Evolutionary conservation across 2,888 invertebrate genomes (phyloP).

Genomic region (Unio pictorum): DNA sequence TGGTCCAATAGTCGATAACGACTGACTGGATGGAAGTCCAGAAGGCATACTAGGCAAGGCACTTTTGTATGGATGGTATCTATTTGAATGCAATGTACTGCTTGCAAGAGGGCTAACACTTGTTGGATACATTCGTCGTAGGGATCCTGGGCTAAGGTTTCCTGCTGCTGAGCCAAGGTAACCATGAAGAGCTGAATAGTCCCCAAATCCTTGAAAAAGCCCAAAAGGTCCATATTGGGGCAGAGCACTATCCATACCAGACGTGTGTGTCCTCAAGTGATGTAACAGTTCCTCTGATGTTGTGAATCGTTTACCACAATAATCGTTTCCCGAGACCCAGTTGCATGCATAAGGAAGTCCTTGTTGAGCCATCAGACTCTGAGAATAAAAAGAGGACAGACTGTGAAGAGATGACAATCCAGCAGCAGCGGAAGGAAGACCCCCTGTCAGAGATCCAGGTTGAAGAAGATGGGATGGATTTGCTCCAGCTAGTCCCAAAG

Average conservation of each 20-base stretch:
- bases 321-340: conserved; percentile 89
- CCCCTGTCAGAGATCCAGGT: conserved; percentile 26
- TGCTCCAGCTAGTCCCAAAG: conserved; percentile 45
- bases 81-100: conserved; percentile 82
- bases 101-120: conserved; percentile 77
- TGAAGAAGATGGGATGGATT: conserved; percentile 28
- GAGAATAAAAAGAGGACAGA: conserved; percentile 53
- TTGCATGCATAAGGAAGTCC: conserved; percentile 81
- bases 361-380: conserved; percentile 48
- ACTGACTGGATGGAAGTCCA: conserved; percentile 74
- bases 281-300: conserved; percentile 94
- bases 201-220: conserved; percentile 29
- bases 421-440: conserved; percentile 31
- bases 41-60: conserved; percentile 73
- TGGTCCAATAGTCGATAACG: conserved; percentile 74
- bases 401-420: conserved; percentile 44
- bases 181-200: conserved; percentile 22
- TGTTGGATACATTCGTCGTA: conserved; percentile 82
- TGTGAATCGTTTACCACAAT: conserved; percentile 94
- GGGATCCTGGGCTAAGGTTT: conserved; percentile 77
- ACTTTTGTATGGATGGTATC: conserved; percentile 96
- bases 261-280: conserved; percentile 92
- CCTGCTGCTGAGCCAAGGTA: conserved; percentile 31
- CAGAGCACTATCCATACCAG: conserved; percentile 45
- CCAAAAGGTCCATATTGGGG: conserved; percentile 32